A percentile compares a stretch with the other conserved stretches of the same genome.
phyloP scores from a whole-genome alignment of 2,113 vertebrate species.

The Symphodus melops region DNA sequence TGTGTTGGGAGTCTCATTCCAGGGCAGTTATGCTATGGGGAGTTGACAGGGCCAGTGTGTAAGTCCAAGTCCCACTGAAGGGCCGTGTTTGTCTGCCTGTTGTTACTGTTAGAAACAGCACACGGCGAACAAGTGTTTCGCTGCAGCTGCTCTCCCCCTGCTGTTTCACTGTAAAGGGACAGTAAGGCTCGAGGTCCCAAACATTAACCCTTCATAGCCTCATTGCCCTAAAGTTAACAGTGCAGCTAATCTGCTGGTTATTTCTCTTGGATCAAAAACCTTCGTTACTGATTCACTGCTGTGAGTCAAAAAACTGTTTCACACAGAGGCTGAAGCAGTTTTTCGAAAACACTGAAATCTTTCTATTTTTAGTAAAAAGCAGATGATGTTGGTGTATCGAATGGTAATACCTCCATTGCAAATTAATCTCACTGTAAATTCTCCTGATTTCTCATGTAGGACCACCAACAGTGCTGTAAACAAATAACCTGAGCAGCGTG shows the following conservation, averaged over 20 bases:
- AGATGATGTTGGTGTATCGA: not conserved
- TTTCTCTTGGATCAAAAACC: not conserved
- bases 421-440: not conserved
- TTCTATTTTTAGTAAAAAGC: too few relatives aligned
- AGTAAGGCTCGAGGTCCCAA: constrained; percentile 18
- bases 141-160: constrained; percentile 43
- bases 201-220: constrained; percentile 31
- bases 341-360: not conserved
- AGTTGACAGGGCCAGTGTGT: not conserved
- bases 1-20: not conserved
- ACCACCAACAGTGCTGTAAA: constrained; percentile 40
- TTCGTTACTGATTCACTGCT: not conserved
- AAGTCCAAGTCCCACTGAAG: not conserved
- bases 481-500: constrained; percentile 33
- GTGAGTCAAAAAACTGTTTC: constrained; percentile 8
- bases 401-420: not conserved
- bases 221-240: not conserved
- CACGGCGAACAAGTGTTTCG: constrained; percentile 34
- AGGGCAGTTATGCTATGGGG: not conserved
- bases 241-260: not conserved
- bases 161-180: constrained; percentile 33
- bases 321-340: not conserved
- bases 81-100: constrained; percentile 16
- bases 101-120: constrained; percentile 29
- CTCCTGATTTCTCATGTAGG: constrained; percentile 11